phyloP scores from a whole-genome alignment of 2,113 vertebrate genomes.

The Lagopus leucura region DNA sequence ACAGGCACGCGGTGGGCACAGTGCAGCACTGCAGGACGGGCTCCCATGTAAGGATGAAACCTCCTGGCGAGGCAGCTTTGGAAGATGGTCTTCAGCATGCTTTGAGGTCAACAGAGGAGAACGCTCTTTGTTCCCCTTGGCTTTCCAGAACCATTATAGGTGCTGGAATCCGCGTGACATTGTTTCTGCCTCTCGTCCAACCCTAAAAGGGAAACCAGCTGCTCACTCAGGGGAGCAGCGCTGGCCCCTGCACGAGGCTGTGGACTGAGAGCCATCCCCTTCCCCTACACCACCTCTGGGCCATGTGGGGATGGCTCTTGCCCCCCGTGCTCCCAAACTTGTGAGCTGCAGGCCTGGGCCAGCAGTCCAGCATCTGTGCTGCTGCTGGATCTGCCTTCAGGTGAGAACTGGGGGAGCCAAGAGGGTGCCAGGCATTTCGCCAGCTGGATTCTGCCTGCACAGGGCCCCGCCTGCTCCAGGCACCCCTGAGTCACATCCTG shows the following conservation, averaged over 20 bases:
- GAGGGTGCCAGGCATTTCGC: background rate
- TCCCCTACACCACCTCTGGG: background rate
- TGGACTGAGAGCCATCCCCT: background rate
- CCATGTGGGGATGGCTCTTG: background rate
- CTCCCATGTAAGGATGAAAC: slow-evolving; percentile 59
- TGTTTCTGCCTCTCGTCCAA: background rate
- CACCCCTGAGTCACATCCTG: slow-evolving; percentile 39
- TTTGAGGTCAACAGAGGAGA: slow-evolving; percentile 59
- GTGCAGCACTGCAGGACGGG: background rate
- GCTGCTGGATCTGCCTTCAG: background rate
- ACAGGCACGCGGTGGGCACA: background rate
- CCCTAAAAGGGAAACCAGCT: slow-evolving; percentile 66
- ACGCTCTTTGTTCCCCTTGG: slow-evolving; percentile 22
- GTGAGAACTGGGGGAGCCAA: background rate
- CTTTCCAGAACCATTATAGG: slow-evolving; percentile 53
- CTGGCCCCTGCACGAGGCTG: background rate
- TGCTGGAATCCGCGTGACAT: slow-evolving; percentile 46
- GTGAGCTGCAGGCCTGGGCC: accelerated
- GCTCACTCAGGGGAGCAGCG: slow-evolving; percentile 5
- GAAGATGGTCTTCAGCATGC: background rate
- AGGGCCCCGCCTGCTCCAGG: background rate
- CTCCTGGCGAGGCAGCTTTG: background rate
- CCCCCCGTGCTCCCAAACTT: background rate
- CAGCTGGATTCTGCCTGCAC: background rate
- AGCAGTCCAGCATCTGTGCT: background rate